These are phyloP conservation scores for Rhimphoctona megacephalus DNA, from an alignment of 2,888 invertebrate genomes.

Conservation along the genomic window DNA sequence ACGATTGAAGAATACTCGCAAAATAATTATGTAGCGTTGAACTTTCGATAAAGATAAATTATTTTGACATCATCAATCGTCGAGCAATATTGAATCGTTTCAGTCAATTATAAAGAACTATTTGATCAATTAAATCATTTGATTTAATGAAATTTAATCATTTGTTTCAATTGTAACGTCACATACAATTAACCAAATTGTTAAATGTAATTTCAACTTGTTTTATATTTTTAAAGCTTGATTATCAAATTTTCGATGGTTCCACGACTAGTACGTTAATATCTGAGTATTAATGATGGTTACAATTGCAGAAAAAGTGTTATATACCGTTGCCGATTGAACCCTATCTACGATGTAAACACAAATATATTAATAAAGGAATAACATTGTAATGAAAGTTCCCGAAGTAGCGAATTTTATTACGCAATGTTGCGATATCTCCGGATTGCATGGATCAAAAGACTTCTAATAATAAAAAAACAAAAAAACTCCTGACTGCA, in stretches of 20 bases:
- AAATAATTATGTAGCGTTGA: background rate
- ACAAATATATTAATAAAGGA: no score
- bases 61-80: background rate
- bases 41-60: background rate
- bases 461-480: no score
- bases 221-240: no score
- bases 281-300: background rate
- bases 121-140: background rate
- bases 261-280: background rate
- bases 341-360: background rate
- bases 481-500: no score
- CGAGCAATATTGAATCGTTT: background rate
- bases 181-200: background rate
- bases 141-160: background rate
- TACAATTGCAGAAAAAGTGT: background rate
- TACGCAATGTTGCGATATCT: no score
- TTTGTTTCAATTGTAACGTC: background rate
- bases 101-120: background rate
- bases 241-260: no score
- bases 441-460: no score
- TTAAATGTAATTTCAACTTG: no score
- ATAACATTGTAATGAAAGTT: no score
- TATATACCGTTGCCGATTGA: background rate
- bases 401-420: no score
- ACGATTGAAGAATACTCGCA: background rate